Evolutionary conservation across 1,140 invertebrate genomes (phyloP), one percentile per base, ranked within the genome.

Genomic region (Drosophila busckii): DNA sequence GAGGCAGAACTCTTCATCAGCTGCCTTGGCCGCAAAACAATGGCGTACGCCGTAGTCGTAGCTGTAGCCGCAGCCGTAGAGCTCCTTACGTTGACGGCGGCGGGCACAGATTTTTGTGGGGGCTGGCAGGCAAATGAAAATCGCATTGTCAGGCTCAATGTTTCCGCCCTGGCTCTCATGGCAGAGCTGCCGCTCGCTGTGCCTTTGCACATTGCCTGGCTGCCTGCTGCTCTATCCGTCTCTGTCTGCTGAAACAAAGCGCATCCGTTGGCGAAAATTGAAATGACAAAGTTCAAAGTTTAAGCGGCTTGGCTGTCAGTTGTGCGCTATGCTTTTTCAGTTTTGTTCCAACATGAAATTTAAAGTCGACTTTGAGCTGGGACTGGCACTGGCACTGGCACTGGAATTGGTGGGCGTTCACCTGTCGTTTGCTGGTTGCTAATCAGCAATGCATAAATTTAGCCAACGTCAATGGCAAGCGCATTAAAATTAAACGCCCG

Each of bases 211-310:
- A n/a, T n/a, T 12, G 23, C 10, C 7, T 2, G 9, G 22, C 10
- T 7, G 37, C 34, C 58, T 19, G 48, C n/a, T n/a, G n/a, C n/a
- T n/a, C n/a, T n/a, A n/a, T 49, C 26, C 28, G 25, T 10, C 16
- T 76, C 26, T 52, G 12, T 23, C 48, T 45, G 22, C 44, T 73
- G 75, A 84, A 84, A 84, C 80, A 84, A 84, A 75, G 80, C 73
- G 80, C 54, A 84, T 84, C 82, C 82, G 82, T 84, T 84, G 71
- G 82, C 67, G 70, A 82, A 85, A 84, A 85, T 85, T 85, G 83
- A 85, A 85, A 85, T 85, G 82, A 78, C 82, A 85, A 85, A 82
- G 82, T 85, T 85, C 82, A 85, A 78, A 85, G 82, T 85, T 85
- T 85, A 85, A 85, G 82, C 82, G 82, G 82, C 75, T 83, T 85